A percentile compares a stretch with the other conserved stretches of the same genome.
These are phyloP conservation scores for Himalopsyche japonica DNA, from an alignment of 2,888 invertebrate species.

Conservation along the genomic window DNA sequence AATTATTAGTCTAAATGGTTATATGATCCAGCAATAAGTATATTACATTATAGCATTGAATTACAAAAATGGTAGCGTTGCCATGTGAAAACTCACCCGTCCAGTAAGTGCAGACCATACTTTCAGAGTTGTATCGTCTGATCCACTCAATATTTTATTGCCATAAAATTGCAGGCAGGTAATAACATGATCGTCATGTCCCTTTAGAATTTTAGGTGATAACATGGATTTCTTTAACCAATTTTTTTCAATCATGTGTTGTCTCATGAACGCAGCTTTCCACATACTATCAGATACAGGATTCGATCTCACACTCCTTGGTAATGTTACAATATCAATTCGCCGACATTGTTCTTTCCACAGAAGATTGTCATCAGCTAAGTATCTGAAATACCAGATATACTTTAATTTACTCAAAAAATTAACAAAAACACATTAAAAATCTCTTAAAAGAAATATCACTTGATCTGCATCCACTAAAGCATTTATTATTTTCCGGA, in stretches of 20 bases:
- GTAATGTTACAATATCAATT: conserved; percentile 74
- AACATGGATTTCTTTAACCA: conserved; percentile 86
- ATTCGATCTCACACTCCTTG: conserved; percentile 61
- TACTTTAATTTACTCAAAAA: no score
- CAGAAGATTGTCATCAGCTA: conserved; percentile 94
- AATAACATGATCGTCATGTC: conserved; percentile 99
- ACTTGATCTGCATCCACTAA: no score
- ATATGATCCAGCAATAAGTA: no score
- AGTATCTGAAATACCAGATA: conserved; percentile 43
- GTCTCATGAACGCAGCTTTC: conserved; percentile 88
- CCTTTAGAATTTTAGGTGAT: conserved; percentile 85
- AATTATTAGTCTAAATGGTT: no score
- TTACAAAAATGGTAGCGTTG: no score
- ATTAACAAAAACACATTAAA: no score
- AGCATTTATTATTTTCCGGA: no score
- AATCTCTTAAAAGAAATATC: no score
- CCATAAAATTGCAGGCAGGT: conserved; percentile 98
- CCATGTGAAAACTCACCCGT: conserved; percentile 47
- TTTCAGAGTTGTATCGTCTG: conserved; percentile 98
- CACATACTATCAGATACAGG: conserved; percentile 64
- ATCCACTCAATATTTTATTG: conserved; percentile 94
- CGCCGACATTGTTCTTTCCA: conserved; percentile 96
- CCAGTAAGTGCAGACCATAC: conserved; percentile 97
- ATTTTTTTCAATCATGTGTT: conserved; percentile 93
- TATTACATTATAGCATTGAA: no score